Conservation (phyloP, 2,888 invertebrate species). For the Drosophila stalkeri region DNA sequence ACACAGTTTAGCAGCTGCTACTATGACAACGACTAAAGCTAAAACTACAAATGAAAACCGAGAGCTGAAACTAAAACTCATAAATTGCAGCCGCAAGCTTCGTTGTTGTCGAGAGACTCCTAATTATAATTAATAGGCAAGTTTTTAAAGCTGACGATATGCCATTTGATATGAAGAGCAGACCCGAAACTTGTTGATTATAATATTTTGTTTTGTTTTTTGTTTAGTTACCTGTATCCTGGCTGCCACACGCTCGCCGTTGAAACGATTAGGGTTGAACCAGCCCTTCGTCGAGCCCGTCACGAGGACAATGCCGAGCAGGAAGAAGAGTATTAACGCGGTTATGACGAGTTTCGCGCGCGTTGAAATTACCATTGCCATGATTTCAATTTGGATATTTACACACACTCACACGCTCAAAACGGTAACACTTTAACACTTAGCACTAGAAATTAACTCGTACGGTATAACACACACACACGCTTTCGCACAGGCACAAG, state of each 20-base stretch:
- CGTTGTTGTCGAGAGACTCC: conserved; percentile 6
- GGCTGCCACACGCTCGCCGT: conserved; percentile 87
- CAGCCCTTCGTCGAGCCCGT: conserved; percentile 88
- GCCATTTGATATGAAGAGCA: conserved; percentile 20
- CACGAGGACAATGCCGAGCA: conserved; percentile 87
- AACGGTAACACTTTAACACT: conserved; percentile 52
- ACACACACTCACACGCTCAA: conserved; percentile 33
- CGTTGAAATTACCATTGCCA: conserved; percentile 89
- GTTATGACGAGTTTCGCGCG: conserved; percentile 88
- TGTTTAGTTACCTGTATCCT: conserved; percentile 86
- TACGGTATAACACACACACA: conserved; percentile 9
- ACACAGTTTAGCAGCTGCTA: conserved; percentile 38
- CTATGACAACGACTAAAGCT: conserved; percentile 9
- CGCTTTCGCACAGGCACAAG: conserved; percentile 24
- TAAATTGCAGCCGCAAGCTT: conserved; percentile 23
- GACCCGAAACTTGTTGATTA: conserved; percentile 54
- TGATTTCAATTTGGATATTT: conserved; percentile 75
- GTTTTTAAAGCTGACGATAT: conserved; percentile 55
- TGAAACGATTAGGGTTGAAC: conserved; percentile 86
- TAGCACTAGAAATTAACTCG: conserved; percentile 40
- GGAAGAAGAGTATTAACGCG: conserved; percentile 87
- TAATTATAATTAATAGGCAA: conserved; percentile 70
- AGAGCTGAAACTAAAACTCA: conserved; percentile 19
- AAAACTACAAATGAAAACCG: not conserved
- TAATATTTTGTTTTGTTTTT: not conserved